Evolutionary conservation across 2,888 invertebrate genomes (phyloP), one percentile per base, ranked within the genome.

Genomic region (Conus canariensis): DNA sequence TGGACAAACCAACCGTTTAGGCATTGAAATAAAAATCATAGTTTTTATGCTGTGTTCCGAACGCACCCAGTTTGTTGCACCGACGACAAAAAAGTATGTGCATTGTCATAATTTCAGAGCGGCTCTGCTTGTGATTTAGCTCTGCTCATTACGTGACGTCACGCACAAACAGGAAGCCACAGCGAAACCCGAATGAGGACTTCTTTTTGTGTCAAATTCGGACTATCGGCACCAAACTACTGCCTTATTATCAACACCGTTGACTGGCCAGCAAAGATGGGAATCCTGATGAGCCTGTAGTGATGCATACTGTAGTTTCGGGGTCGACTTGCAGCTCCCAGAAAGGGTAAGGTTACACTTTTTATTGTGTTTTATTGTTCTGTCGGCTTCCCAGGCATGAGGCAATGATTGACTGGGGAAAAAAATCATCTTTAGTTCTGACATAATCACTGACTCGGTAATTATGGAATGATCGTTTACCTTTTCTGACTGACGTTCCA

Each of bases 131-230:
- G 64, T 16, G 77, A 80, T 67, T 56, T 89, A 56, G 89, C 85
- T 89, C 83, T 89, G 59, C 89, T 85, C 83, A 67, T 86, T 85
- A 77, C 6, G 87, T 92, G 93, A 93, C 93, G 92, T 93, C 92
- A 91, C 91, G 86, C 74, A 85, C 91, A 90, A 92, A 92, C 93
- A 92, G 93, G 93, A 93, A 93, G 92, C 91, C 90, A 90, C 91
- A 88, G 92, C 90, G 82, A 83, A 83, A 22, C 82, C 82, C 22
- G 58, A 83, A 83, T 92, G 92, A 91, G 90, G 90, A 90, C 83
- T 91, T 90, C 89, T 90, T 91, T 90, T 88, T 91, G 90, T 91
- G 77, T 91, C 82, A 85, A 83, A 58, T 89, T 64, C 85, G 12
- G 82, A 16, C 59, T 58, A 16, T 30, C 58, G 30, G 85, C 59